Evolutionary conservation across 2,888 invertebrate species (phyloP).

Genomic region (Nomada lathburiana): DNA sequence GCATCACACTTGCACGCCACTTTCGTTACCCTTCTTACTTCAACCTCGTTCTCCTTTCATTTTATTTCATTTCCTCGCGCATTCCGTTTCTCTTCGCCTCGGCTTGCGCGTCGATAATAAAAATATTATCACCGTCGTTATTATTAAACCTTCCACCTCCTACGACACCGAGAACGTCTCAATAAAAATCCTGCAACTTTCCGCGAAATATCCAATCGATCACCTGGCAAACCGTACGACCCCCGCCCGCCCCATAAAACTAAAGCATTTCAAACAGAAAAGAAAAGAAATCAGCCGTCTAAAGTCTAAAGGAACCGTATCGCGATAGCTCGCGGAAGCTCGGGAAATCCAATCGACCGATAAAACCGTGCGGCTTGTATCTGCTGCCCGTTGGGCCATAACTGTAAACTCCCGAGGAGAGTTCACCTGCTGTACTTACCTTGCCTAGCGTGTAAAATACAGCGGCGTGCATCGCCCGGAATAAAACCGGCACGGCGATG

Average conservation of each 20-base stretch:
- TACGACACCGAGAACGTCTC: no score
- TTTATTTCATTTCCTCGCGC: no score
- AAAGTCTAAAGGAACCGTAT: not conserved
- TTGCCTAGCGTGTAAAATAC: conserved; percentile 3
- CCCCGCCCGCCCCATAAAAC: not conserved
- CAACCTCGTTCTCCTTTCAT: no score
- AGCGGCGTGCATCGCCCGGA: not conserved
- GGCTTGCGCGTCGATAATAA: no score
- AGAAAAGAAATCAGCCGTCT: no score
- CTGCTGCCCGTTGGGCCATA: conserved; percentile 1
- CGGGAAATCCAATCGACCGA: conserved; percentile 7
- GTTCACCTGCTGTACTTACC: not conserved
- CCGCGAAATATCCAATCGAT: no score
- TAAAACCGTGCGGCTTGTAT: conserved; percentile 1
- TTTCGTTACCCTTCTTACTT: no score
- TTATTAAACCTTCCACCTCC: no score
- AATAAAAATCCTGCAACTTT: no score
- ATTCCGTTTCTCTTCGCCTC: no score
- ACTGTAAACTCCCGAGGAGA: conserved; percentile 25
- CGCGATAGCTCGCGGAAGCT: not conserved
- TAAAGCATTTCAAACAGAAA: not conserved
- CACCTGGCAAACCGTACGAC: not conserved
- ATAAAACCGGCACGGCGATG: conserved; percentile 61
- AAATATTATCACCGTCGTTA: no score
- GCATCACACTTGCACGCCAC: no score